phyloP scores from a whole-genome alignment of 2,888 invertebrate genomes.

The Macrosoma leucophasiata region DNA sequence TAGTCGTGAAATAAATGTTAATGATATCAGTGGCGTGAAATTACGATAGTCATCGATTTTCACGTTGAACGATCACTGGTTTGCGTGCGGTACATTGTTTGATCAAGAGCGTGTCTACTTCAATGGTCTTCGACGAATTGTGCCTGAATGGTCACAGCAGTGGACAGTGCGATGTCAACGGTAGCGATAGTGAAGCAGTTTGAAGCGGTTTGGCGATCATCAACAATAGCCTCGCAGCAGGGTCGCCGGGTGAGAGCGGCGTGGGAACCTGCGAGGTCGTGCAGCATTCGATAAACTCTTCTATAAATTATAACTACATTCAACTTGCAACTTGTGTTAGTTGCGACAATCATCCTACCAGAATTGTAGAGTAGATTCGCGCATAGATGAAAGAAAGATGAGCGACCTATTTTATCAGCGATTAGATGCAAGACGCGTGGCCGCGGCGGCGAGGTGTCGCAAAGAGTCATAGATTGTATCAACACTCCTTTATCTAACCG shows the following conservation, averaged over 20 bases:
- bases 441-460: conserved; percentile 50
- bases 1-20: conserved; percentile 24
- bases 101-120: conserved; percentile 42
- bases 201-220: too few relatives aligned
- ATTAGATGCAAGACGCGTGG: conserved; percentile 60
- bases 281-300: conserved; percentile 23
- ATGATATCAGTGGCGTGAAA: conserved; percentile 49
- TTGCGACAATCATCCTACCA: conserved; percentile 16
- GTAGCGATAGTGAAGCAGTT: too few relatives aligned
- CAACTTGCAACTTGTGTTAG: conserved; percentile 8
- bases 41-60: conserved; percentile 55
- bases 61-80: conserved; percentile 53
- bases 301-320: conserved; percentile 13
- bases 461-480: conserved; percentile 58
- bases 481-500: conserved; percentile 59
- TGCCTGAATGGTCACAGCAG: conserved; percentile 41
- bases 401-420: conserved; percentile 50
- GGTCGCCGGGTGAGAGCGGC: conserved; percentile 30
- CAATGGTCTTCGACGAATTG: conserved; percentile 33
- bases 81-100: conserved; percentile 45
- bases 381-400: conserved; percentile 59
- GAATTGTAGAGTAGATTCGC: conserved; percentile 33
- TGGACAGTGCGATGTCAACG: conserved; percentile 14
- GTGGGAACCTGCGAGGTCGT: conserved; percentile 43
- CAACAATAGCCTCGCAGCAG: conserved; percentile 16